phyloP scores from a whole-genome alignment of 1,140 invertebrate genomes.

The Teleogryllus occipitalis region DNA sequence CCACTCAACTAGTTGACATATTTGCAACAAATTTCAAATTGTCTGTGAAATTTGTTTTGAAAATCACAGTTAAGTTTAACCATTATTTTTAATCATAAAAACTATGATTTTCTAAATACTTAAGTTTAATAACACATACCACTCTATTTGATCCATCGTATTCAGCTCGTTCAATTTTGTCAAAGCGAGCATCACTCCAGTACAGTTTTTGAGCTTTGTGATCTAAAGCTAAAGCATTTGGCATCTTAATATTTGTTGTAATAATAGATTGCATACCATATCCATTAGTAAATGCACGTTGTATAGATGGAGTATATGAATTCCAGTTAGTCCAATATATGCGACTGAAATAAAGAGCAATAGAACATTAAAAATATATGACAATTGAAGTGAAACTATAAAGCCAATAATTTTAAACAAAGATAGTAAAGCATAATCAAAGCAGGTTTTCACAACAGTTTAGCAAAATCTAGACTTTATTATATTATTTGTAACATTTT shows the following conservation, averaged over 20 bases:
- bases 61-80: too few species aligned
- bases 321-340: constrained; percentile 85
- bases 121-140: constrained; percentile 30
- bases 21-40: too few species aligned
- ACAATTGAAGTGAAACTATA: too few species aligned
- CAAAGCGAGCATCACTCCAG: constrained; percentile 48
- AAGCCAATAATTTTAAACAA: too few species aligned
- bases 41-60: too few species aligned
- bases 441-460: too few species aligned
- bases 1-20: too few species aligned
- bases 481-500: too few species aligned
- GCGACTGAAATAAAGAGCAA: constrained; percentile 33
- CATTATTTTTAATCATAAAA: too few species aligned
- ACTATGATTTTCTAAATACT: not conserved
- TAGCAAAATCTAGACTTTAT: too few species aligned
- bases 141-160: constrained; percentile 43
- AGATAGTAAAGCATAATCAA: too few species aligned
- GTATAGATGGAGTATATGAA: constrained; percentile 57
- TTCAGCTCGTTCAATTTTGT: constrained; percentile 48
- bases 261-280: constrained; percentile 58
- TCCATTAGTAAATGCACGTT: constrained; percentile 59
- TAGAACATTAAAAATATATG: too few species aligned
- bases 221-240: constrained; percentile 70
- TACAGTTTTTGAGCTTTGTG: constrained; percentile 56
- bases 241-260: constrained; percentile 69